These are phyloP conservation scores for Ceramica pisi DNA, from an alignment of 2,888 invertebrate species.

Conservation along the genomic window DNA sequence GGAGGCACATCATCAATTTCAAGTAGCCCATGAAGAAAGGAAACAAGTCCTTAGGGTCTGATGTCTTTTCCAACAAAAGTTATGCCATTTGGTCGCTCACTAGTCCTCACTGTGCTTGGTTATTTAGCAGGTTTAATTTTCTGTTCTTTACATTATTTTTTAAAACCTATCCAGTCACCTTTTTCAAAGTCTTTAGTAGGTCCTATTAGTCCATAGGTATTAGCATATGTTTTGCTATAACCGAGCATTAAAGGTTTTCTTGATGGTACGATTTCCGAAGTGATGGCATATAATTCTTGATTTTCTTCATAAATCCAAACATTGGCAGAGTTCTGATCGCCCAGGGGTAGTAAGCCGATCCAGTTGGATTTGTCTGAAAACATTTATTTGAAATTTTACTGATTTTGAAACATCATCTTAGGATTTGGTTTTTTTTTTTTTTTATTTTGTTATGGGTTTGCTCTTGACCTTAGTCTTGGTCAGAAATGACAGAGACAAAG, in stretches of 20 bases:
- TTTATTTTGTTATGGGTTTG: too few species aligned
- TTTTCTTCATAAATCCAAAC: slow-evolving; percentile 80
- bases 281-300: slow-evolving; percentile 74
- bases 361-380: slow-evolving; percentile 82
- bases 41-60: not conserved
- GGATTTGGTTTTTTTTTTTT: not conserved
- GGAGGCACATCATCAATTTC: not conserved
- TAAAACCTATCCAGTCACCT: slow-evolving; percentile 61
- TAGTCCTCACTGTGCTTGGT: not conserved
- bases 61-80: not conserved
- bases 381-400: not conserved
- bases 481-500: too few species aligned
- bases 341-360: slow-evolving; percentile 78
- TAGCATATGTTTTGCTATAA: slow-evolving; percentile 77
- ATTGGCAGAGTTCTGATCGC: slow-evolving; percentile 75
- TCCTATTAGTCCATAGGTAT: slow-evolving; percentile 67
- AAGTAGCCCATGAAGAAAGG: not conserved
- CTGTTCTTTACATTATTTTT: not conserved
- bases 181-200: slow-evolving; percentile 73
- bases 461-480: too few species aligned
- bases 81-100: not conserved
- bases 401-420: not conserved
- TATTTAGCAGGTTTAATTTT: not conserved
- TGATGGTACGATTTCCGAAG: slow-evolving; percentile 69
- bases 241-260: slow-evolving; percentile 76